Evolutionary conservation across 2,888 invertebrate genomes (phyloP).

Genomic region (Prosapia bicincta): DNA sequence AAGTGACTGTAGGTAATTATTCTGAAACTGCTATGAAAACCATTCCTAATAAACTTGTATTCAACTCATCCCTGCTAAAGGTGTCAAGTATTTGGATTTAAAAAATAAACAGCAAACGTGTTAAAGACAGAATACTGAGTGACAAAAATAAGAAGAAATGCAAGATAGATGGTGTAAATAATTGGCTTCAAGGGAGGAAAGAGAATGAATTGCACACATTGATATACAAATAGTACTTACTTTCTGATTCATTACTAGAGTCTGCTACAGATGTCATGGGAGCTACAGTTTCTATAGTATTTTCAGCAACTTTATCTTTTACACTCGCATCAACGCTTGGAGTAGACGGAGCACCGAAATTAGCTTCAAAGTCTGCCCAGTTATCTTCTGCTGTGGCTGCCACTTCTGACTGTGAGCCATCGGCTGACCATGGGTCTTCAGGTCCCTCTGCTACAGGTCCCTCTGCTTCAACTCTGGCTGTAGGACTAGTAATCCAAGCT

Average conservation of each 20-base stretch:
- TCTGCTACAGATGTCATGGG: neutral
- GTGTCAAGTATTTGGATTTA: no score
- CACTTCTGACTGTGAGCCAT: slow-evolving; percentile 39
- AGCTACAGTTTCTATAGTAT: neutral
- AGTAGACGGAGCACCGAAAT: slow-evolving; percentile 18
- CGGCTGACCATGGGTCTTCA: slow-evolving; percentile 42
- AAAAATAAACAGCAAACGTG: no score
- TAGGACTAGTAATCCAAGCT: slow-evolving; percentile 46
- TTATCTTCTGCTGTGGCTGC: slow-evolving; percentile 40
- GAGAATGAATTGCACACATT: no score
- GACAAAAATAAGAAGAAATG: no score
- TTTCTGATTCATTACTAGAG: neutral
- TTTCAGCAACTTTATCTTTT: neutral
- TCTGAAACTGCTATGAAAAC: no score
- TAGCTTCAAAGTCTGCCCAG: slow-evolving; percentile 50
- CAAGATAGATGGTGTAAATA: no score
- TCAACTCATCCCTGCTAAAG: no score
- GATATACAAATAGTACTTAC: neutral
- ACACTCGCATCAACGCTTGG: neutral
- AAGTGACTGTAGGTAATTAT: no score
- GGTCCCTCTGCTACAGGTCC: slow-evolving; percentile 36
- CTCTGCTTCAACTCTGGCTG: no score
- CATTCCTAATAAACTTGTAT: no score
- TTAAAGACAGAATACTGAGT: no score
- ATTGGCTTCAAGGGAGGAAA: no score